Conservation (phyloP, 1,140 invertebrate species). For the Drosophila bifasciata region DNA sequence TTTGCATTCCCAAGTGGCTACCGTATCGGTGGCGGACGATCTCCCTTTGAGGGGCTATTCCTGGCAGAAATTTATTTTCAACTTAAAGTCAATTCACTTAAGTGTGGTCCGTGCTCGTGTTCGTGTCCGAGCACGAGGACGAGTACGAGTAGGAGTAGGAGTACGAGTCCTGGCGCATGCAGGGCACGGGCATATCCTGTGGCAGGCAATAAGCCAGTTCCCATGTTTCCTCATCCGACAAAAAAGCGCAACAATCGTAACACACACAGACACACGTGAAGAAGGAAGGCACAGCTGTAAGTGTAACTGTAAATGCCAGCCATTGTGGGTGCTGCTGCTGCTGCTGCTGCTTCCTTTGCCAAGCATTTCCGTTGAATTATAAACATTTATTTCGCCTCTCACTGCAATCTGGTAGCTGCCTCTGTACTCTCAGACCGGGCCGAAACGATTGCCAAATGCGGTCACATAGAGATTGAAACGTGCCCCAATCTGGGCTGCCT, state of each 20-base stretch:
- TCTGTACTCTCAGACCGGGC: slow-evolving; percentile 17
- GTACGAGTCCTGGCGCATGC: not conserved
- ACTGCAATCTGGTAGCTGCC: slow-evolving; percentile 4
- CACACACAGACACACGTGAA: slow-evolving; percentile 9
- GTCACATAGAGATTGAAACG: slow-evolving; percentile 18
- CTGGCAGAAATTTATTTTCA: slow-evolving; percentile 17
- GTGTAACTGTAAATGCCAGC: not conserved
- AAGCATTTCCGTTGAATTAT: slow-evolving; percentile 53
- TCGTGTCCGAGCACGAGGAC: too few relatives aligned
- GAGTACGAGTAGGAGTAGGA: too few relatives aligned
- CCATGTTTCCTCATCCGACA: slow-evolving; percentile 41
- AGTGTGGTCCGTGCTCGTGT: not conserved
- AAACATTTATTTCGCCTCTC: slow-evolving; percentile 36
- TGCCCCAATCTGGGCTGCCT: slow-evolving; percentile 18
- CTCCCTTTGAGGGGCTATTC: slow-evolving; percentile 36
- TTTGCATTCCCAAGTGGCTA: slow-evolving; percentile 37
- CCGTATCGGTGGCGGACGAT: slow-evolving; percentile 4
- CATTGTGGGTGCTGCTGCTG: slow-evolving; percentile 15
- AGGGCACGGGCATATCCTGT: slow-evolving; percentile 6
- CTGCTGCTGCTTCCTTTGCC: slow-evolving; percentile 21
- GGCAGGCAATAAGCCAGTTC: slow-evolving; percentile 30
- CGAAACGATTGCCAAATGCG: slow-evolving; percentile 33
- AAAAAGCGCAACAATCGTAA: slow-evolving; percentile 43
- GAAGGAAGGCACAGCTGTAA: not conserved
- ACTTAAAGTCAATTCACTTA: slow-evolving; percentile 21